Percentiles rank a stretch among this genome's conserved stretches.
phyloP scores from a whole-genome alignment of 2,797 vertebrate species.

The Cyprinodon diabolis region DNA sequence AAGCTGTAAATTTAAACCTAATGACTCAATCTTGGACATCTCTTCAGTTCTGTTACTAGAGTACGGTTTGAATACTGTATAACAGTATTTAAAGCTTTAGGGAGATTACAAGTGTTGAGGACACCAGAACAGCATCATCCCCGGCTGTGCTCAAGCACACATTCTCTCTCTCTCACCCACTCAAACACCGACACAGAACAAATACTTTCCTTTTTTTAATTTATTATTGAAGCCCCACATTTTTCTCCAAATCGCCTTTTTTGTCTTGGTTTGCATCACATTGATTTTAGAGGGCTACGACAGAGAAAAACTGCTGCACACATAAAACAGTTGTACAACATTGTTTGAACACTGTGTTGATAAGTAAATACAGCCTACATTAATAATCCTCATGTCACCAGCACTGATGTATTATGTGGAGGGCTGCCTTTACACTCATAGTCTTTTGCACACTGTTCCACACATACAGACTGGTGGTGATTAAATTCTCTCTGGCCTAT shows the following conservation, averaged over 20 bases:
- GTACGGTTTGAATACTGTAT: constrained; percentile 47
- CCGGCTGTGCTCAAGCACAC: constrained; percentile 54
- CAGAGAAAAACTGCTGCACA: constrained; percentile 27
- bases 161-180: constrained; percentile 54
- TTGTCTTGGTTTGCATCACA: constrained; percentile 26
- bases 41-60: constrained; percentile 40
- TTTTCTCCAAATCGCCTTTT: constrained; percentile 34
- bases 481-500: constrained; percentile 91
- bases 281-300: constrained; percentile 25
- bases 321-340: constrained; percentile 67
- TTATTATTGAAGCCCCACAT: constrained; percentile 33
- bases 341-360: constrained; percentile 69
- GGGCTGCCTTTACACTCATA: constrained; percentile 26
- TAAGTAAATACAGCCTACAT: constrained; percentile 80
- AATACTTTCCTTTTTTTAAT: constrained; percentile 30
- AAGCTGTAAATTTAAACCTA: constrained; percentile 1
- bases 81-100: constrained; percentile 76
- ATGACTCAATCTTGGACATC: constrained; percentile 12
- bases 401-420: constrained; percentile 62
- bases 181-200: constrained; percentile 57
- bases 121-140: constrained; percentile 68
- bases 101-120: constrained; percentile 75
- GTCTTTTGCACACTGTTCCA: constrained; percentile 45
- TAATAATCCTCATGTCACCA: constrained; percentile 76
- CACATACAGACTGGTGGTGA: constrained; percentile 82